Base-by-base conservation (phyloP, 2,797 vertebrate genomes). In the Darevskia nairensis region DNA sequence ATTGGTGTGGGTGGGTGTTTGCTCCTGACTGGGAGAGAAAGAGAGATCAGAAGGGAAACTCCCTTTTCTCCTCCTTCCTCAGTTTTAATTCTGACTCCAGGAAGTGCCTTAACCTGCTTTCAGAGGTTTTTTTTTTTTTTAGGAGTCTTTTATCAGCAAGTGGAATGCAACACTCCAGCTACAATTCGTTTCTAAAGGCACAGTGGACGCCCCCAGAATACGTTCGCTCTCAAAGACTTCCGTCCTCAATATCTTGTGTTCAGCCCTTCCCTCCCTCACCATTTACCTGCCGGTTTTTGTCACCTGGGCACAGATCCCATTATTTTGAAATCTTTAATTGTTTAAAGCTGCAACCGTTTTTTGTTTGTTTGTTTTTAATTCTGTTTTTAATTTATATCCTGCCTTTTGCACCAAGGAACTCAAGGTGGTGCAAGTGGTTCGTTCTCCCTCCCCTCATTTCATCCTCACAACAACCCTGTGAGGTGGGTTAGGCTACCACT, bases 1-100 rank as follows among this genome's bases (percentile, higher is more conserved):
- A 98, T 98, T 98, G 97, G 98, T n/a, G 41, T 29, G 77, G 46
- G 25, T 21, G 19, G 11, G 50, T 17, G 93, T 89, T 92, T 89
- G 90, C 5, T 76, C 64, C 23, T 11, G 2, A 39, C 13, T 69
- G n/a, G 1, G 46, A 59, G 66, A 6, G 88, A 89, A 69, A 89
- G 91, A 75, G n/a, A 74, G 68, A 94, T 93, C 86, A 92, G 84
- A 92, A 85, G 89, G 92, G 86, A 84, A 91, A 91, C 91, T 93
- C 90, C 94, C 86, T 90, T 87, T 85, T 84, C 41, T 74, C 32
- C 64, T 61, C 71, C 39, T 2, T 25, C 21, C 55, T 25, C 74
- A 29, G 1, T 83, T 55, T 83, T 77, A 74, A 74, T 92, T 86
- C 35, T 44, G 80, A 90, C 93, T 59, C 91, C 92, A 93, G 95